Percentiles rank a stretch among this genome's conserved stretches.
These are phyloP conservation scores for Empidonax traillii DNA, from an alignment of 2,113 vertebrate species.

Conservation along the genomic window DNA sequence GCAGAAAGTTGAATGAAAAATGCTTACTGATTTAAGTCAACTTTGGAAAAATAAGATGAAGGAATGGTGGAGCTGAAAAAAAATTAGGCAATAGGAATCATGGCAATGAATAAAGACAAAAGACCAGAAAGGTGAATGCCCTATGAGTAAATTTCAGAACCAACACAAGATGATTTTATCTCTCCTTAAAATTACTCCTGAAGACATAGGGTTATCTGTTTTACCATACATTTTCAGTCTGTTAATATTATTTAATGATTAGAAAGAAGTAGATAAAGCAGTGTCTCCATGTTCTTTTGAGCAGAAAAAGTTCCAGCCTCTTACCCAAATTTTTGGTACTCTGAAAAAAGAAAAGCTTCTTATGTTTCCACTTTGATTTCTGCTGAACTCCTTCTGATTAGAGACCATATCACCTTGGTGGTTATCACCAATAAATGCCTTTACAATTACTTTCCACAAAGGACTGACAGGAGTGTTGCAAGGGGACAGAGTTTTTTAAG, in stretches of 20 bases:
- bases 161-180: neutral
- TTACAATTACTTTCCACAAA: neutral
- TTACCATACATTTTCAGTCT: neutral
- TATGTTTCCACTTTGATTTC: neutral
- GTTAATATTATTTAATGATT: neutral
- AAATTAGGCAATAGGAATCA: neutral
- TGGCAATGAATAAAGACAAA: neutral
- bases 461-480: neutral
- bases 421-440: neutral
- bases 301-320: neutral
- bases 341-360: neutral
- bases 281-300: neutral
- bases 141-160: neutral
- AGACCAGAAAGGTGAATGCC: neutral
- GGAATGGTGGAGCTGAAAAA: neutral
- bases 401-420: neutral
- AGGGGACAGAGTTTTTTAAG: neutral
- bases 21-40: neutral
- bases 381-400: neutral
- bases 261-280: neutral
- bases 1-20: neutral
- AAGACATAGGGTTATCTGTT: neutral
- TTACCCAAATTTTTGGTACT: neutral
- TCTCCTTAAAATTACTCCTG: neutral
- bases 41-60: neutral